Percentiles rank a stretch among this genome's conserved stretches.
Conservation (phyloP, 1,140 invertebrate genomes). For the Hetaerina americana region DNA sequence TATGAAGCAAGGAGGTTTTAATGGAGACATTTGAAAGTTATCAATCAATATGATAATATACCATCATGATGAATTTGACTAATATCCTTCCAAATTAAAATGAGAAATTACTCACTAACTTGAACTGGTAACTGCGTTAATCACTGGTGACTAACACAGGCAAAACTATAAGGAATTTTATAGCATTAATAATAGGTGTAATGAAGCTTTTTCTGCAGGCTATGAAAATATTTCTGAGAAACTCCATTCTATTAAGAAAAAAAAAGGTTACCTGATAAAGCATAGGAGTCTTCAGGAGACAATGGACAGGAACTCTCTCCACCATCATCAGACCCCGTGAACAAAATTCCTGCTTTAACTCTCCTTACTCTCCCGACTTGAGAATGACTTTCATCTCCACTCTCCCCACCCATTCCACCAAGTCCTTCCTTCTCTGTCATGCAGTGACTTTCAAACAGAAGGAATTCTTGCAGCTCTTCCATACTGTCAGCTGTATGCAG, state of each 20-base stretch:
- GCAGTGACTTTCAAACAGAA: conserved; percentile 47
- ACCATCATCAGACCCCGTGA: background rate
- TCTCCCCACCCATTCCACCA: conserved; percentile 14
- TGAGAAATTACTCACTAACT: too few species aligned
- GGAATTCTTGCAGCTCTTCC: conserved; percentile 50
- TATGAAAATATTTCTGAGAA: too few species aligned
- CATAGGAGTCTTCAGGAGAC: background rate
- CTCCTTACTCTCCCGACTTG: background rate
- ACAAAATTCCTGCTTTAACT: conserved; percentile 1
- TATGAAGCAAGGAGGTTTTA: too few species aligned
- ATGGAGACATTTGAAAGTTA: too few species aligned
- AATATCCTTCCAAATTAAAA: too few species aligned
- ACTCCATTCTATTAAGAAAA: background rate
- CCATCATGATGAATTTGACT: too few species aligned
- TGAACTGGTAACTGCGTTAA: too few species aligned
- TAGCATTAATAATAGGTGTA: too few species aligned
- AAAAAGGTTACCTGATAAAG: conserved; percentile 3
- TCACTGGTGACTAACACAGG: too few species aligned
- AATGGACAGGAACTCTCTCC: background rate
- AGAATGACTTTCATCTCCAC: background rate
- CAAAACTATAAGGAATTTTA: too few species aligned
- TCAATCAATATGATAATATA: too few species aligned
- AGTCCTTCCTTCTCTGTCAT: conserved; percentile 34
- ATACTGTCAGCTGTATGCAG: conserved; percentile 45
- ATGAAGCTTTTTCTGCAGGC: too few species aligned